These are phyloP conservation scores for Nymphalis urticae DNA, from an alignment of 2,888 invertebrate species.

Conservation along the genomic window DNA sequence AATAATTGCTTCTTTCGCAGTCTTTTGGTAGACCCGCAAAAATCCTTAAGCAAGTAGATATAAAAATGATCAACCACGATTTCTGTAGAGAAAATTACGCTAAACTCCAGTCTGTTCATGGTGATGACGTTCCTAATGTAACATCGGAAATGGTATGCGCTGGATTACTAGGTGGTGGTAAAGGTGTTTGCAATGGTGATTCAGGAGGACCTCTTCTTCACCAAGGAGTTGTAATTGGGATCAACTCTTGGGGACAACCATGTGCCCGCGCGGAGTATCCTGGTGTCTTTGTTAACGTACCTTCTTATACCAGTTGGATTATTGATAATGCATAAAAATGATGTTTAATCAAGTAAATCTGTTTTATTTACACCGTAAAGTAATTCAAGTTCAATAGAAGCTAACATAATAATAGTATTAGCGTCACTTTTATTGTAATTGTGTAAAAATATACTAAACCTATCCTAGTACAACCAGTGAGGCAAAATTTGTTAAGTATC, in stretches of 20 bases:
- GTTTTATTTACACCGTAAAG: too few relatives aligned
- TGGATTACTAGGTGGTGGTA: background rate
- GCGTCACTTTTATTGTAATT: too few relatives aligned
- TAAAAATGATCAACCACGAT: background rate
- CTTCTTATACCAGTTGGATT: too few relatives aligned
- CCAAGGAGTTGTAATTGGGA: background rate
- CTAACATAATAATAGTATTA: too few relatives aligned
- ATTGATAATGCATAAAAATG: too few relatives aligned
- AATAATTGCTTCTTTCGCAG: background rate
- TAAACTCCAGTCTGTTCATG: background rate
- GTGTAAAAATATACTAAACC: too few relatives aligned
- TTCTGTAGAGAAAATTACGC: background rate
- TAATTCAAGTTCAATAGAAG: too few relatives aligned
- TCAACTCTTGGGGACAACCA: background rate
- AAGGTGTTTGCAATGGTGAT: background rate
- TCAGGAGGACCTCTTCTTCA: background rate
- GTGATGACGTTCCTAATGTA: background rate
- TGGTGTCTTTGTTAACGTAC: too few relatives aligned
- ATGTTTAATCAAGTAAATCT: too few relatives aligned
- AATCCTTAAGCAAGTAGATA: background rate
- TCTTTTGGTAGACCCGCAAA: background rate
- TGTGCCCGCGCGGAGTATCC: too few relatives aligned
- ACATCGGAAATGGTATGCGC: background rate
- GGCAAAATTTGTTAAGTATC: too few relatives aligned
- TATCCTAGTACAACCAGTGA: too few relatives aligned